phyloP scores from a whole-genome alignment of 2,113 vertebrate species.

The Cheilinus undulatus region DNA sequence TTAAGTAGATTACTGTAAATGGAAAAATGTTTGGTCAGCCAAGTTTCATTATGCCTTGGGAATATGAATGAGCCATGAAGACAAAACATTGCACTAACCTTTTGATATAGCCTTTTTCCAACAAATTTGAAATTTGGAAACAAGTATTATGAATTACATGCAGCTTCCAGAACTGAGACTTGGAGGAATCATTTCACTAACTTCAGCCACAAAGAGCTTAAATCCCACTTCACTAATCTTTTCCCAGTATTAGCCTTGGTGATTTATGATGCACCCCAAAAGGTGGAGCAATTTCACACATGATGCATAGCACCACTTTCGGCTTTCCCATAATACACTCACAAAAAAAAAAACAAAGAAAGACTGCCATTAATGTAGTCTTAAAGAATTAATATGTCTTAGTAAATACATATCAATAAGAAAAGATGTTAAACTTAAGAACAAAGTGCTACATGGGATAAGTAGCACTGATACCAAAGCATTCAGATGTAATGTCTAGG shows the following conservation, averaged over 20 bases:
- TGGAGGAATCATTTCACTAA: constrained; percentile 45
- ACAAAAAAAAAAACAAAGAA: constrained; percentile 18
- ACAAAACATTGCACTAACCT: constrained; percentile 44
- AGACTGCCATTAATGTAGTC: constrained; percentile 12
- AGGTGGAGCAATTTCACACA: constrained; percentile 60
- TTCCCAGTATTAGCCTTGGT: constrained; percentile 52
- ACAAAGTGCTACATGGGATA: not conserved
- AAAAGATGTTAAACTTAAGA: constrained; percentile 29
- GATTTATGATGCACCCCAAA: constrained; percentile 59
- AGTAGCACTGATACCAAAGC: constrained; percentile 1
- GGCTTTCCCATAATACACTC: constrained; percentile 43
- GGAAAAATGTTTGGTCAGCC: constrained; percentile 2
- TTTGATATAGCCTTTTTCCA: constrained; percentile 18
- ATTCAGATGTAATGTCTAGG: constrained; percentile 17
- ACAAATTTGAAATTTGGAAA: constrained; percentile 37
- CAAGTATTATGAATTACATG: constrained; percentile 23
- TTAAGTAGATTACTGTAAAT: constrained; percentile 25
- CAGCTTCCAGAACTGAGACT: constrained; percentile 36
- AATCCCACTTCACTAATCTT: constrained; percentile 49
- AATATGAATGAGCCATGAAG: constrained; percentile 18
- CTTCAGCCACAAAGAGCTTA: constrained; percentile 45
- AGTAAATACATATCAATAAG: constrained; percentile 2
- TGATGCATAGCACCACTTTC: constrained; percentile 49
- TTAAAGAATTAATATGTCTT: not conserved
- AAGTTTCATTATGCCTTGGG: not conserved